phyloP scores from a whole-genome alignment of 2,797 vertebrate genomes.

The Sebastes baramenuke region DNA sequence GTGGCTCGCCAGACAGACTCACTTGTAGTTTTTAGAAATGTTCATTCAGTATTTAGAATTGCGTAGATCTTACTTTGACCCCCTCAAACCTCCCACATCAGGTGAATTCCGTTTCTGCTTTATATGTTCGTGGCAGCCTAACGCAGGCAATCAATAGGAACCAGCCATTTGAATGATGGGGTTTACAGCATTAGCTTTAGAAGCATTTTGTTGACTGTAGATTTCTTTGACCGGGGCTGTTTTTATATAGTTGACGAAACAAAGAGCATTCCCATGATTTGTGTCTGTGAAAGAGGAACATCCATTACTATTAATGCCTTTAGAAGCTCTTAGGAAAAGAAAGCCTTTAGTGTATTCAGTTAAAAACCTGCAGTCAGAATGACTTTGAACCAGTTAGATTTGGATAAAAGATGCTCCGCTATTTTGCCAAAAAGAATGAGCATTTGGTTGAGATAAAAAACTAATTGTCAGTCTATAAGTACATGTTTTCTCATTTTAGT shows the following conservation, averaged over 20 bases:
- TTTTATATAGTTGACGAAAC: slow-evolving; percentile 36
- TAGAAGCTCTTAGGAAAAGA: background rate
- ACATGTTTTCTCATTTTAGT: background rate
- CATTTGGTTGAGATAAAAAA: background rate
- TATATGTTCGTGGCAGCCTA: background rate
- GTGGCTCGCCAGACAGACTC: background rate
- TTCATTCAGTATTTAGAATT: slow-evolving; percentile 15
- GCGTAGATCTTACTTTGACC: background rate
- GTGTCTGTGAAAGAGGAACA: background rate
- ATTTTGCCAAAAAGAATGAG: slow-evolving; percentile 36
- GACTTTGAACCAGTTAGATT: background rate
- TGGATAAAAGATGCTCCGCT: slow-evolving; percentile 3
- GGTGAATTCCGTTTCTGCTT: slow-evolving; percentile 26
- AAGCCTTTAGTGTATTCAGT: background rate
- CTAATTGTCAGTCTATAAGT: background rate
- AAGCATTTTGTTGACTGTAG: slow-evolving; percentile 26
- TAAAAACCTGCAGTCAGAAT: background rate
- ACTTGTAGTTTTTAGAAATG: slow-evolving; percentile 25
- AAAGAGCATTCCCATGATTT: slow-evolving; percentile 26
- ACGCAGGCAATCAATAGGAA: background rate
- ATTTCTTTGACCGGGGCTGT: background rate
- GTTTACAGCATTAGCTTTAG: slow-evolving; percentile 51
- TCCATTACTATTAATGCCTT: background rate
- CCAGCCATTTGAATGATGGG: background rate
- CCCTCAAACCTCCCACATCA: background rate